Base-by-base conservation (phyloP, 2,888 invertebrate species). In the Epistrophe eligans region DNA sequence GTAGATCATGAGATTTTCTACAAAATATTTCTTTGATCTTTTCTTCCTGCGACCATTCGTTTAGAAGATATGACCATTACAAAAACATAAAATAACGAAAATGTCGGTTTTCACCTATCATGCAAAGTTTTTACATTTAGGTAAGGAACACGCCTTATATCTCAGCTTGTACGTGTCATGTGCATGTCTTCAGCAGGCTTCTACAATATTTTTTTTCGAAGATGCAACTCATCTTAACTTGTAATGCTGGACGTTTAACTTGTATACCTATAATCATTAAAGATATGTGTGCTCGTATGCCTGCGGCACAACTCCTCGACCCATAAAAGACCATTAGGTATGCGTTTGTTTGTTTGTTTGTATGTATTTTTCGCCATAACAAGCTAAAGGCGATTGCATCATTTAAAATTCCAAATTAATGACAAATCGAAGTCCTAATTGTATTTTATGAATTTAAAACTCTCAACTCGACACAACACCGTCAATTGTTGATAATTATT, bases 381-480 rank as follows among this genome's bases (percentile, higher is more conserved):
- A 11, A 64, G 32, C 70, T 40, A 2, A n/a, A 72, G 62, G 55
- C 82, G 71, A 79, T 72, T 76, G 77, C 79, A 76, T 87, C 87
- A 83, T 83, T 83, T 82, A 58, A 79, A 87, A 87, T 87, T 87
- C 76, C 79, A 87, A 87, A 83, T 87, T 79, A 87, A 83, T 83
- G 87, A 87, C 87, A 83, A 87, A 87, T 87, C 87, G 87, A 87
- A 79, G 71, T 66, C 79, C 87, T 87, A 87, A 87, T 87, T 87
- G 87, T 87, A 87, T 87, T 87, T 87, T 83, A 87, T 87, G 87
- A 87, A 87, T 87, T 79, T 87, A n/a, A 82, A 87, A 67, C 72
- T 67, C 24, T 15, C 79, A 70, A 66, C 73, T 48, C 71, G 79
- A 71, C 87, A 79, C 82, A 87, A 79, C 87, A 82, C 55, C 87